Percentiles rank a stretch among this genome's conserved stretches.
Evolutionary conservation across 2,113 vertebrate species (phyloP).

Genomic region (Ochotona curzoniae): DNA sequence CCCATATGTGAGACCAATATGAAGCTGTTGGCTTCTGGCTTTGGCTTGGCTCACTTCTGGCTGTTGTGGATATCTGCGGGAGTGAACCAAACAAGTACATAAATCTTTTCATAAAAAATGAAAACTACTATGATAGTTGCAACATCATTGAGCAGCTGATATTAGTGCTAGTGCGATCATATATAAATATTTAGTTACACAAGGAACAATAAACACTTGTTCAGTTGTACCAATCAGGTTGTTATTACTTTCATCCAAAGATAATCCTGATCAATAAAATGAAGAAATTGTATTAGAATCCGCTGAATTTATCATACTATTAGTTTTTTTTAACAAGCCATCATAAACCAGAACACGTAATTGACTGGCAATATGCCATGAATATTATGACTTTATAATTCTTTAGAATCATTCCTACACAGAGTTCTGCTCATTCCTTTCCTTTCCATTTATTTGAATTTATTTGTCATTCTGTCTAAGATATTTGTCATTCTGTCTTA

Average conservation of each 20-base stretch:
- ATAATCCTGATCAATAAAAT: not conserved
- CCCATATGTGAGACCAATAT: no score
- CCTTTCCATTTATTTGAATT: not conserved
- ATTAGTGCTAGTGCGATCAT: not conserved
- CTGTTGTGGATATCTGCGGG: no score
- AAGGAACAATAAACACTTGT: not conserved
- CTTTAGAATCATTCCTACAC: not conserved
- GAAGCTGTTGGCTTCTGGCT: no score
- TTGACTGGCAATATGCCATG: not conserved
- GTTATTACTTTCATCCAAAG: not conserved
- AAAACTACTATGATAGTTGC: not conserved
- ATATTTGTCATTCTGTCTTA: not conserved
- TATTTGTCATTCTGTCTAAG: conserved; percentile 14
- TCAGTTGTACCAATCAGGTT: not conserved
- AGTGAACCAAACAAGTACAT: no score
- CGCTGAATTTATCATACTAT: not conserved
- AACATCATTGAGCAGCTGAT: not conserved
- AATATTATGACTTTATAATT: not conserved
- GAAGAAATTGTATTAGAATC: conserved; percentile 5
- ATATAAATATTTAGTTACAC: not conserved
- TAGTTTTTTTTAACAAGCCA: not conserved
- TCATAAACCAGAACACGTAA: not conserved
- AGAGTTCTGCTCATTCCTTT: not conserved
- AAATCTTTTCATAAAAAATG: not conserved
- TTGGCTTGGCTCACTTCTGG: no score